phyloP scores from a whole-genome alignment of 2,113 vertebrate species.

The Apteryx owenii region DNA sequence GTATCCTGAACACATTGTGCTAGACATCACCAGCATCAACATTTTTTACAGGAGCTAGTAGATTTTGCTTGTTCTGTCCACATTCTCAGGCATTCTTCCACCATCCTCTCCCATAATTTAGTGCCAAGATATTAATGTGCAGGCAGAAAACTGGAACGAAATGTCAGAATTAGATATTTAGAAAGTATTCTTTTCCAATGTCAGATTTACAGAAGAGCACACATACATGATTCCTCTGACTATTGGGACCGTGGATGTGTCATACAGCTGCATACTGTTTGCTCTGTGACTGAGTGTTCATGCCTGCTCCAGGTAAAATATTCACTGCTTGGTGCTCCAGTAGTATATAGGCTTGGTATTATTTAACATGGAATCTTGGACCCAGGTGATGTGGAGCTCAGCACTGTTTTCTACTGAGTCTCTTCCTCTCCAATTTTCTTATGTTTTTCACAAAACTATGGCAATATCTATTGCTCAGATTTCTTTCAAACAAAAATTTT shows the following conservation, averaged over 20 bases:
- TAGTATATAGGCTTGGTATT: not conserved
- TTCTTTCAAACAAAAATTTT: not conserved
- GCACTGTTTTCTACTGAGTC: accelerated
- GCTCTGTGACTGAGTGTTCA: not conserved
- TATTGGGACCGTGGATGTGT: not conserved
- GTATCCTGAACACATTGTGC: not conserved
- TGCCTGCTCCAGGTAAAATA: not conserved
- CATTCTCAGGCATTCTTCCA: not conserved
- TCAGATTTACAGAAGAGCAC: not conserved
- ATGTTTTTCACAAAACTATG: not conserved
- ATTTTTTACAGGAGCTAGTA: not conserved
- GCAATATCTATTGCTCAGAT: not conserved
- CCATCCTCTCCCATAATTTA: not conserved
- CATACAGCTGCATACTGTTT: not conserved
- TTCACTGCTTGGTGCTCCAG: not conserved
- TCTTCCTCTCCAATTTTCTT: not conserved
- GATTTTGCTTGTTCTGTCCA: not conserved
- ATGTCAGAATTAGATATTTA: not conserved
- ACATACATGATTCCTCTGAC: not conserved
- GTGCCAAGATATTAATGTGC: not conserved
- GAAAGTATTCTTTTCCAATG: not conserved
- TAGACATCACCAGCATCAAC: not conserved
- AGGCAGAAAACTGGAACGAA: not conserved
- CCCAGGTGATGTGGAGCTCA: not conserved
- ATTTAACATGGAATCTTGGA: not conserved